Conservation (phyloP, 2,888 invertebrate genomes). For the Stictocephala bisonia region DNA sequence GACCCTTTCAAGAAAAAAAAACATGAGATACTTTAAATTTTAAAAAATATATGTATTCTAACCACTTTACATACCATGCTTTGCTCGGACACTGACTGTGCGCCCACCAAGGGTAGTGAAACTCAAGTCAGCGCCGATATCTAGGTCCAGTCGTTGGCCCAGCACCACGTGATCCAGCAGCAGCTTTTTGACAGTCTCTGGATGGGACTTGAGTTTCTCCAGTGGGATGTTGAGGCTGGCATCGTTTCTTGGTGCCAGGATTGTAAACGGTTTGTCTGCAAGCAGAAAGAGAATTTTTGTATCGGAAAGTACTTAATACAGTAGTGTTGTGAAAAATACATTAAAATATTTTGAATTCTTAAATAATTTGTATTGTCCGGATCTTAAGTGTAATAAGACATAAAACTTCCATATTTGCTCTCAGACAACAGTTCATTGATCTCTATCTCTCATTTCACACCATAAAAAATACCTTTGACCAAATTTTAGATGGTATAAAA, state of each 20-base stretch:
- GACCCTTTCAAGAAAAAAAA: neutral
- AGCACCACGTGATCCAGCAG: constrained; percentile 72
- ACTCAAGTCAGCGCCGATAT: constrained; percentile 65
- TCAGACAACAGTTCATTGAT: too few species aligned
- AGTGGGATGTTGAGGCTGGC: constrained; percentile 65
- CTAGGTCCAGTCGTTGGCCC: constrained; percentile 68
- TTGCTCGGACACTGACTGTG: constrained; percentile 63
- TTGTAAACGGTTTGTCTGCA: constrained; percentile 71
- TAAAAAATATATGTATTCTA: too few species aligned
- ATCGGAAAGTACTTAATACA: too few species aligned
- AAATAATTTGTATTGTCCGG: too few species aligned
- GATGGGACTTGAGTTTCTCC: constrained; percentile 65
- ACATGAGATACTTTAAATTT: neutral
- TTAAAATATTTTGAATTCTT: too few species aligned
- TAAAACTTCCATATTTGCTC: too few species aligned
- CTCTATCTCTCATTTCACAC: too few species aligned
- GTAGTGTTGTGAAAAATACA: too few species aligned
- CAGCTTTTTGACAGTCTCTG: constrained; percentile 69
- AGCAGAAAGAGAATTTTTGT: too few species aligned
- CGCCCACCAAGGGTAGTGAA: constrained; percentile 67
- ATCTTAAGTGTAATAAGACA: too few species aligned
- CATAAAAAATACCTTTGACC: too few species aligned
- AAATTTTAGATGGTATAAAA: too few species aligned
- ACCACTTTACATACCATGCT: constrained; percentile 63
- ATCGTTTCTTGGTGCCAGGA: constrained; percentile 69